These are phyloP conservation scores for Calliphora vomitoria DNA, from an alignment of 2,888 invertebrate species.

Conservation along the genomic window DNA sequence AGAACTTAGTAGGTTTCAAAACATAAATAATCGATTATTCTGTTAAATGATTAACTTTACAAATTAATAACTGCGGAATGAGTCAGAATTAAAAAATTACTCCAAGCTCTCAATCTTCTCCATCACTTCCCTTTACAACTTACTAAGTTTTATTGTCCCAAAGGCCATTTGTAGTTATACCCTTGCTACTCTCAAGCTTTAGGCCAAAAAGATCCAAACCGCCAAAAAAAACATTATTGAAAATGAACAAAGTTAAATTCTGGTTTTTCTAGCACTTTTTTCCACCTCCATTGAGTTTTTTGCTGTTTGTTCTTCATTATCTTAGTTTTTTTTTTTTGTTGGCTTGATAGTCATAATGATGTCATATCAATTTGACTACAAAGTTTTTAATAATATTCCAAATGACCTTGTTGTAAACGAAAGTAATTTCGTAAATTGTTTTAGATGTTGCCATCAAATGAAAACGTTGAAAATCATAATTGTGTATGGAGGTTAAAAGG, in stretches of 20 bases:
- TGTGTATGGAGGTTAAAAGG: background rate
- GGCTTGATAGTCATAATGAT: slow-evolving; percentile 14
- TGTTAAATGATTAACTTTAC: too few relatives aligned
- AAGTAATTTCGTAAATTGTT: slow-evolving; percentile 30
- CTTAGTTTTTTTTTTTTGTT: background rate
- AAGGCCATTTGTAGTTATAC: background rate
- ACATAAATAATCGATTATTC: too few relatives aligned
- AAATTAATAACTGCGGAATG: too few relatives aligned
- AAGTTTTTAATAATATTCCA: slow-evolving; percentile 25
- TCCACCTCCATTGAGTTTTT: background rate
- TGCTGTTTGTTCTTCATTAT: background rate
- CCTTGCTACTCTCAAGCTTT: background rate
- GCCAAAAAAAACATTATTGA: background rate
- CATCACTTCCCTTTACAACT: too few relatives aligned
- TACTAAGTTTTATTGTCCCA: background rate
- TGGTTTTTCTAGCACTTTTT: slow-evolving; percentile 7
- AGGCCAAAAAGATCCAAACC: background rate
- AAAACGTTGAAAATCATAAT: background rate
- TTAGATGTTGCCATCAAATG: slow-evolving; percentile 2
- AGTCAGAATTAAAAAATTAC: too few relatives aligned
- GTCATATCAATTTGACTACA: slow-evolving; percentile 42
- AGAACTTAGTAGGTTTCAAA: too few relatives aligned
- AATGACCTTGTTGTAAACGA: slow-evolving; percentile 15
- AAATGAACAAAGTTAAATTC: slow-evolving; percentile 7
- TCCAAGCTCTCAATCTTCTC: too few relatives aligned